Conservation (phyloP, 1,140 invertebrate species). For the Brachystomella parvula region DNA sequence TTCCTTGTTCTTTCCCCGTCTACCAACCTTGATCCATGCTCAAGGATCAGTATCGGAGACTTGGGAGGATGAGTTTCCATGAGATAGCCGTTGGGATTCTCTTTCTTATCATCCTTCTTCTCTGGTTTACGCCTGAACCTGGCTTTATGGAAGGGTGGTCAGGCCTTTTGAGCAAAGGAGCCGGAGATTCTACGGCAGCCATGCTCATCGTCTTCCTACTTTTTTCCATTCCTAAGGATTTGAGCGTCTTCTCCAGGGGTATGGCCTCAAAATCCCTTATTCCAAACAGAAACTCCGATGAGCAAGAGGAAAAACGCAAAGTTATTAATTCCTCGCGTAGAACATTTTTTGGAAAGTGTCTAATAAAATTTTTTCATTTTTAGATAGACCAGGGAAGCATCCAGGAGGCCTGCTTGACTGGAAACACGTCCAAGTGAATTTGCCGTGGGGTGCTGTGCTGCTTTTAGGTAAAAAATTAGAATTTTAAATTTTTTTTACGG, state of each 20-base stretch:
- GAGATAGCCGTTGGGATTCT: constrained; percentile 46
- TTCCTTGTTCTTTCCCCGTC: no score
- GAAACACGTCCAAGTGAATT: constrained; percentile 65
- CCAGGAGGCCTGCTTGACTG: constrained; percentile 58
- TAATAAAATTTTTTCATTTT: background rate
- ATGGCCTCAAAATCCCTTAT: background rate
- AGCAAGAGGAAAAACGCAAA: background rate
- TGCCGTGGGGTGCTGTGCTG: constrained; percentile 59
- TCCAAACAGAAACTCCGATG: background rate
- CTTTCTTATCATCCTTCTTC: constrained; percentile 47
- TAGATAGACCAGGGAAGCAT: background rate
- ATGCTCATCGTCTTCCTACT: constrained; percentile 68
- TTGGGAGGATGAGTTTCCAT: constrained; percentile 48
- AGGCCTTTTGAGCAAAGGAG: constrained; percentile 40
- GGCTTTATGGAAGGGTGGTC: constrained; percentile 46
- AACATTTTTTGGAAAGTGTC: background rate
- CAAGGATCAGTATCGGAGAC: constrained; percentile 44
- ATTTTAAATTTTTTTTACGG: no score
- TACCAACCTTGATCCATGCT: no score
- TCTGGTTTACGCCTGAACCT: constrained; percentile 52
- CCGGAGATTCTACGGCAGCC: constrained; percentile 74
- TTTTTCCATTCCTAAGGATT: constrained; percentile 68
- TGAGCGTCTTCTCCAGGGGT: constrained; percentile 41
- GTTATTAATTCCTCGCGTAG: background rate
- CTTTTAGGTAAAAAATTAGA: constrained; percentile 22